Conservation (phyloP, 2,888 invertebrate genomes). For the Myathropa florea region DNA sequence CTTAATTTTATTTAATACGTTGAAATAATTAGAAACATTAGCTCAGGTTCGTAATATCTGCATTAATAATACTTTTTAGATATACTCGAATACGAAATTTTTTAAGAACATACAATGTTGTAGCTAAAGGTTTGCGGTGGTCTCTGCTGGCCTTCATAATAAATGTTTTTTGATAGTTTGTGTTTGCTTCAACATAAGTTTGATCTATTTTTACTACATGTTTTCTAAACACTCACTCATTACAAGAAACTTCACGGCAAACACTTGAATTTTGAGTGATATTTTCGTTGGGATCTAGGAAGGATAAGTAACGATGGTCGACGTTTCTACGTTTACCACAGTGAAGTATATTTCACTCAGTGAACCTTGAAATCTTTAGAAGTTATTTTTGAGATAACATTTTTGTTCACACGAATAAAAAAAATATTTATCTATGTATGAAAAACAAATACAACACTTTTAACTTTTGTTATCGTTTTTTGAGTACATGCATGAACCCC, state of each 20-base stretch:
- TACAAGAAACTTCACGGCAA: neutral
- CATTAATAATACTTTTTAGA: too few species aligned
- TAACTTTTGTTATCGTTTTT: neutral
- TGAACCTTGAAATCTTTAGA: neutral
- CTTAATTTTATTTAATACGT: too few species aligned
- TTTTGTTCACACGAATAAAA: neutral
- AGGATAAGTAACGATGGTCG: neutral
- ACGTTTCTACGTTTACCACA: neutral
- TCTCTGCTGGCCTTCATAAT: neutral
- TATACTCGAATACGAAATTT: too few species aligned
- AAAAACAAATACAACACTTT: neutral
- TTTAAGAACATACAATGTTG: too few species aligned
- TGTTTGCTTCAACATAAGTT: neutral
- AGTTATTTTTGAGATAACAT: neutral
- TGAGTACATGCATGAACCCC: neutral
- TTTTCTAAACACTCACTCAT: neutral
- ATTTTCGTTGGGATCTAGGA: neutral
- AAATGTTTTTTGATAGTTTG: neutral
- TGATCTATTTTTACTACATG: neutral
- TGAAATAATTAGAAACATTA: too few species aligned
- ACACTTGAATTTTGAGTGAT: neutral
- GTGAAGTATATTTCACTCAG: neutral
- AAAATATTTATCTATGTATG: neutral
- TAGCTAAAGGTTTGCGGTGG: neutral
- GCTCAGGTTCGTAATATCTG: too few species aligned